Conservation (phyloP, 1,140 invertebrate genomes). For the Plectrocnemia conspersa region DNA sequence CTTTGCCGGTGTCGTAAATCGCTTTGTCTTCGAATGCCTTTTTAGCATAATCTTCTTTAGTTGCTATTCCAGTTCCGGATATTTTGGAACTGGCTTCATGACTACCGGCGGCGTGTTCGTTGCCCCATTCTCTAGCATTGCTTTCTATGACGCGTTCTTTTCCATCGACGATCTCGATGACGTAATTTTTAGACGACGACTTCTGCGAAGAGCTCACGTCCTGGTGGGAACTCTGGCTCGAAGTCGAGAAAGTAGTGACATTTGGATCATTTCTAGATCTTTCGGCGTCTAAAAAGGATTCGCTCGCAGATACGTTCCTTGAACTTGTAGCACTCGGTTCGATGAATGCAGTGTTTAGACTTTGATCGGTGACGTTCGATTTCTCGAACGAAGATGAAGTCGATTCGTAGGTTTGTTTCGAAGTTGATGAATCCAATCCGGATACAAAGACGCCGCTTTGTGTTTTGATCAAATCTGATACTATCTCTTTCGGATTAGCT, state of each 20-base stretch:
- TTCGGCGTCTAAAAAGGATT: constrained; percentile 47
- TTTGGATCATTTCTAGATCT: constrained; percentile 29
- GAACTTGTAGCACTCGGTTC: constrained; percentile 39
- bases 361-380: constrained; percentile 37
- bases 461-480: constrained; percentile 47
- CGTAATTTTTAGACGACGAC: constrained; percentile 54
- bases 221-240: constrained; percentile 43
- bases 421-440: constrained; percentile 44
- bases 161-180: constrained; percentile 57
- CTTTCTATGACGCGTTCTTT: constrained; percentile 56
- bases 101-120: constrained; percentile 46
- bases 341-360: constrained; percentile 48
- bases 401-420: constrained; percentile 45
- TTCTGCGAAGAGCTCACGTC: constrained; percentile 48
- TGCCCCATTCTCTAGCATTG: constrained; percentile 52
- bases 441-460: constrained; percentile 48
- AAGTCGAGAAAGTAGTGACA: constrained; percentile 39
- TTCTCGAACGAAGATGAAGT: constrained; percentile 46
- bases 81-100: constrained; percentile 50
- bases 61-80: constrained; percentile 51
- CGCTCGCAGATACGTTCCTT: constrained; percentile 42
- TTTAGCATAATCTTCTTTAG: constrained; percentile 49
- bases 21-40: constrained; percentile 51
- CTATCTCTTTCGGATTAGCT: constrained; percentile 41
- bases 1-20: constrained; percentile 52